Percentiles rank a stretch among this genome's conserved stretches.
Evolutionary conservation across 2,797 vertebrate species (phyloP).

Genomic region (Cynopterus sphinx): DNA sequence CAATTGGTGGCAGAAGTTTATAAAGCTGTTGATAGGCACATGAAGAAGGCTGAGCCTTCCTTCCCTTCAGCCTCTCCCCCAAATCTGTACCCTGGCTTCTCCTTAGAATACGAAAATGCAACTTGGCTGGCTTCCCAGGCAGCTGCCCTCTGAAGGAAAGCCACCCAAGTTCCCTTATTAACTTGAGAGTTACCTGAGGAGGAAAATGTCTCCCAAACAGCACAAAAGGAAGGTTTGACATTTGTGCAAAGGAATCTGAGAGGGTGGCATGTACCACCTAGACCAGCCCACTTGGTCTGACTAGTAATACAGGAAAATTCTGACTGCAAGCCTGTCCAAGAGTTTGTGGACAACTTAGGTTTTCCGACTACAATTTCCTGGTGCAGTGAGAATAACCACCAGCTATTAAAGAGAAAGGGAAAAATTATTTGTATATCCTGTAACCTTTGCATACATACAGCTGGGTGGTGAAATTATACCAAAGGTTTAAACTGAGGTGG

Average conservation of each 20-base stretch:
- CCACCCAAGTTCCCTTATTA: slow-evolving; percentile 55
- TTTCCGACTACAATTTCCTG: background rate
- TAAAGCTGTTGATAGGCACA: background rate
- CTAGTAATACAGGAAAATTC: background rate
- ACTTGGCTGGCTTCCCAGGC: slow-evolving; percentile 52
- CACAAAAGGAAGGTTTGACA: background rate
- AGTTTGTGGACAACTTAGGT: background rate
- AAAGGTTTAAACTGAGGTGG: background rate
- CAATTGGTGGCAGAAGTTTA: background rate
- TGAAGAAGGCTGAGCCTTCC: background rate
- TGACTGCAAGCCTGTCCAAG: background rate
- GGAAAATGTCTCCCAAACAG: slow-evolving; percentile 37
- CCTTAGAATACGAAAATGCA: slow-evolving; percentile 52
- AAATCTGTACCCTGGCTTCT: slow-evolving; percentile 47
- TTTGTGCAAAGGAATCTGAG: background rate
- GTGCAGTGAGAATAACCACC: background rate
- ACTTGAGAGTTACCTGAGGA: slow-evolving; percentile 21
- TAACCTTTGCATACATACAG: background rate
- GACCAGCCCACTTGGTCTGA: background rate
- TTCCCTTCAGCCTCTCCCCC: background rate
- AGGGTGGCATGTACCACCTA: background rate
- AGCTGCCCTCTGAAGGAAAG: slow-evolving; percentile 62
- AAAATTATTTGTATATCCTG: background rate
- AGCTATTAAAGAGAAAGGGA: background rate
- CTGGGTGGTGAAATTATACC: background rate